Conservation (phyloP, 2,113 vertebrate genomes). For the Mormyrus iriodes region DNA sequence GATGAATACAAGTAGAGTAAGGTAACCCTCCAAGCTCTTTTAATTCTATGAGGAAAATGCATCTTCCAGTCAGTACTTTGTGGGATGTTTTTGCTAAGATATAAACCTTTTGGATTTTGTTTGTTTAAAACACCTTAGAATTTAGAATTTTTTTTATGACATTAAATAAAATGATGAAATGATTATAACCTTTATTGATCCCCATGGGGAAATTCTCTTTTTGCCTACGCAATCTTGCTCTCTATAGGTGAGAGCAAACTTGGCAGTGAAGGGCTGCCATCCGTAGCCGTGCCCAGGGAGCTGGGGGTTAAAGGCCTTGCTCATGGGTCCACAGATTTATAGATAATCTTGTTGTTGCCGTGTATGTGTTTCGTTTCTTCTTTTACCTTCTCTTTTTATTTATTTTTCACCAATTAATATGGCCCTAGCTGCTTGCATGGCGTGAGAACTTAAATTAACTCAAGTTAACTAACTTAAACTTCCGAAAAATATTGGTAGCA, state of each 20-base stretch:
- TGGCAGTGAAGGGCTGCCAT: too few relatives aligned
- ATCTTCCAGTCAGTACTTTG: not conserved
- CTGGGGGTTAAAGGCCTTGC: too few relatives aligned
- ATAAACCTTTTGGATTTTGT: not conserved
- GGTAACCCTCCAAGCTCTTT: not conserved
- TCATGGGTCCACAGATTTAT: not conserved
- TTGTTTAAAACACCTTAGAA: not conserved
- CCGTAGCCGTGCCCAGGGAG: too few relatives aligned
- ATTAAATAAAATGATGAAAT: too few relatives aligned
- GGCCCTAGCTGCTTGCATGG: not conserved
- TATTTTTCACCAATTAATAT: not conserved
- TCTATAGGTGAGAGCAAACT: too few relatives aligned
- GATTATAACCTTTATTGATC: too few relatives aligned
- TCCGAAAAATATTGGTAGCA: not conserved
- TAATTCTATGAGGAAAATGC: not conserved
- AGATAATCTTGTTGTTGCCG: not conserved
- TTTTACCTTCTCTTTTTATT: not conserved
- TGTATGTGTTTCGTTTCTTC: not conserved
- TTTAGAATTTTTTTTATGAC: not conserved
- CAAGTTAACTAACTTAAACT: too few relatives aligned
- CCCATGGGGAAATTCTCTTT: too few relatives aligned
- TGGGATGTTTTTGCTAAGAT: not conserved
- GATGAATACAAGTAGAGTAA: not conserved
- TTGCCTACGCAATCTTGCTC: too few relatives aligned
- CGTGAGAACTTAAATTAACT: not conserved